phyloP scores from a whole-genome alignment of 2,888 invertebrate genomes.

The Eilema sororculum region DNA sequence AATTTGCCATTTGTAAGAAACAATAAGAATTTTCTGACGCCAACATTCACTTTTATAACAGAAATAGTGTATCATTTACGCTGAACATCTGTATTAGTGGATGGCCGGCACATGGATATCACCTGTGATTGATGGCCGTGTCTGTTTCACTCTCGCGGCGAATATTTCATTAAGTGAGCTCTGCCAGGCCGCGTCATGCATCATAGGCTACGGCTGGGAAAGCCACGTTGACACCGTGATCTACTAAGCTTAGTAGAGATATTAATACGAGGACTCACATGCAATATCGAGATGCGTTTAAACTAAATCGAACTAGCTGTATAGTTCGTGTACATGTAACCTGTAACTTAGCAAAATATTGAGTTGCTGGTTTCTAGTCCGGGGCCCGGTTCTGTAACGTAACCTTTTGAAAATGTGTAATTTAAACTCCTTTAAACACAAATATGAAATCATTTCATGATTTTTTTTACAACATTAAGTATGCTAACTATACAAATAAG shows the following conservation, averaged over 20 bases:
- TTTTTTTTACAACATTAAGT: no score
- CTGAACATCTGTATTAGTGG: conserved; percentile 52
- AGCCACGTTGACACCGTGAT: conserved; percentile 78
- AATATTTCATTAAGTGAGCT: conserved; percentile 84
- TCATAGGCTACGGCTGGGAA: conserved; percentile 77
- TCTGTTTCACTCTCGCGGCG: conserved; percentile 76
- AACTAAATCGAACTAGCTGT: conserved; percentile 23
- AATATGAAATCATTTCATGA: no score
- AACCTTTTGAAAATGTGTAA: no score
- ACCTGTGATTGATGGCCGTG: conserved; percentile 81
- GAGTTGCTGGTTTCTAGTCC: no score
- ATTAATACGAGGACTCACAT: conserved; percentile 76
- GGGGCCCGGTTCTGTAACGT: no score
- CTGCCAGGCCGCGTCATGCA: conserved; percentile 77
- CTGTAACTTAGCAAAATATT: no score
- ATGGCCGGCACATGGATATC: conserved; percentile 66
- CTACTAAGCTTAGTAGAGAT: conserved; percentile 81
- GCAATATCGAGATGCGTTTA: conserved; percentile 60
- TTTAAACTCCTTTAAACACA: no score
- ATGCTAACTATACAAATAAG: no score
- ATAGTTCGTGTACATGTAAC: no score
- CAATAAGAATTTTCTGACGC: background rate
- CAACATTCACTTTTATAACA: background rate
- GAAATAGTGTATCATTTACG: conserved; percentile 13
- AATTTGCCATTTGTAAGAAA: background rate